phyloP scores from a whole-genome alignment of 2,113 vertebrate species.

The Nerophis ophidion region DNA sequence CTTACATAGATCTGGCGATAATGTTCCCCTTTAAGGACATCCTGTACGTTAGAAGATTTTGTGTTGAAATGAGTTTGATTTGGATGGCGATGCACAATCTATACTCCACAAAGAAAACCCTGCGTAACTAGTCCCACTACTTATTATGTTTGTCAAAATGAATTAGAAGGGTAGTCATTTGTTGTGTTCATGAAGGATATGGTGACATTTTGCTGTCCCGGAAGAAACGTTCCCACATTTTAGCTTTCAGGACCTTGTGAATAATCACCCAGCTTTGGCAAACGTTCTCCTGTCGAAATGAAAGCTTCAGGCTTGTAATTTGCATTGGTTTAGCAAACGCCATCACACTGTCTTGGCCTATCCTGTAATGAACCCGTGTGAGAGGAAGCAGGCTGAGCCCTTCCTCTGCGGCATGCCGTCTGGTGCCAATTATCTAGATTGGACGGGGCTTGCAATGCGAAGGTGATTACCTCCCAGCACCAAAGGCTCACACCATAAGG shows the following conservation, averaged over 20 bases:
- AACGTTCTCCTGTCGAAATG: not conserved
- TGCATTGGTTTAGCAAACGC: conserved; percentile 12
- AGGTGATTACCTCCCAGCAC: conserved; percentile 48
- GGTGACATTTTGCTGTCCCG: not conserved
- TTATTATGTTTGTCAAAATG: no score
- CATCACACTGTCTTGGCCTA: conserved; percentile 8
- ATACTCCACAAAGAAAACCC: no score
- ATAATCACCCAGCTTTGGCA: not conserved
- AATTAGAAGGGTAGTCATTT: not conserved
- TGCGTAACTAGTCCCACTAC: no score
- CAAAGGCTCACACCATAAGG: conserved; percentile 46
- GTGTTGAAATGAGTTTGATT: no score
- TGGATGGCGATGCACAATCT: no score
- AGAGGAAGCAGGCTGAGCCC: conserved; percentile 10
- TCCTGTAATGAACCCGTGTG: conserved; percentile 31
- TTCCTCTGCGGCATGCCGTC: conserved; percentile 41
- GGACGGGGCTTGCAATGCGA: conserved; percentile 37
- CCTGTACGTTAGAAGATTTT: no score
- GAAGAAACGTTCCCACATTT: not conserved
- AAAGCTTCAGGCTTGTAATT: conserved; percentile 4
- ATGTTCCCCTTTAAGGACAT: no score
- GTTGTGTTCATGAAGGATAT: not conserved
- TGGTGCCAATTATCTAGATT: conserved; percentile 63
- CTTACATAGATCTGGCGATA: no score
- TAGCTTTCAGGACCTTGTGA: not conserved